Conservation (phyloP, 2,888 invertebrate species). For the Meteorus colon region DNA sequence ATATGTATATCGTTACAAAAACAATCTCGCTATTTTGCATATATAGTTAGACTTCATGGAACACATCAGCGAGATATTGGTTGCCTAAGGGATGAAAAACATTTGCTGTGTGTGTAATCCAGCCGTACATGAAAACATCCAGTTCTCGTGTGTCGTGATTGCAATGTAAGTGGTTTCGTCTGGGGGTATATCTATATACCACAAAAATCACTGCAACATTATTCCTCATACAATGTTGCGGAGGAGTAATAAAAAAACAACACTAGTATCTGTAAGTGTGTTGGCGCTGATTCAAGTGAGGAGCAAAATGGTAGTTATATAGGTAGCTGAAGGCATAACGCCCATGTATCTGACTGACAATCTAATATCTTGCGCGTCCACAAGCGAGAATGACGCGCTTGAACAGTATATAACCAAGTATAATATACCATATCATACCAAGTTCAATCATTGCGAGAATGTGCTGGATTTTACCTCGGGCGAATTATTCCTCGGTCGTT, state of each 20-base stretch:
- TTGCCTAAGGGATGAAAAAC: constrained; percentile 21
- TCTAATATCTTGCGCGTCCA: constrained; percentile 55
- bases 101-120: constrained; percentile 46
- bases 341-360: constrained; percentile 57
- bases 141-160: constrained; percentile 48
- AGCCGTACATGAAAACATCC: constrained; percentile 45
- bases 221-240: constrained; percentile 29
- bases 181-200: constrained; percentile 51
- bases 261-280: constrained; percentile 33
- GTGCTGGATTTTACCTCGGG: constrained; percentile 23
- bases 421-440: constrained; percentile 19
- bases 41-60: constrained; percentile 18
- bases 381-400: constrained; percentile 32
- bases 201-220: constrained; percentile 42
- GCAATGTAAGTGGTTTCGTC: constrained; percentile 56
- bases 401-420: constrained; percentile 6
- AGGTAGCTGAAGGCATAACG: constrained; percentile 57
- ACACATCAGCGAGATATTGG: constrained; percentile 14
- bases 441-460: constrained; percentile 18
- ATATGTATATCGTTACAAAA: constrained; percentile 13
- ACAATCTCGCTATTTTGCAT: constrained; percentile 27
- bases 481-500: constrained; percentile 30
- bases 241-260: background rate
- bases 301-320: constrained; percentile 55
- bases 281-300: constrained; percentile 55